phyloP scores from a whole-genome alignment of 1,140 invertebrate species.

The Cydia pomonella region DNA sequence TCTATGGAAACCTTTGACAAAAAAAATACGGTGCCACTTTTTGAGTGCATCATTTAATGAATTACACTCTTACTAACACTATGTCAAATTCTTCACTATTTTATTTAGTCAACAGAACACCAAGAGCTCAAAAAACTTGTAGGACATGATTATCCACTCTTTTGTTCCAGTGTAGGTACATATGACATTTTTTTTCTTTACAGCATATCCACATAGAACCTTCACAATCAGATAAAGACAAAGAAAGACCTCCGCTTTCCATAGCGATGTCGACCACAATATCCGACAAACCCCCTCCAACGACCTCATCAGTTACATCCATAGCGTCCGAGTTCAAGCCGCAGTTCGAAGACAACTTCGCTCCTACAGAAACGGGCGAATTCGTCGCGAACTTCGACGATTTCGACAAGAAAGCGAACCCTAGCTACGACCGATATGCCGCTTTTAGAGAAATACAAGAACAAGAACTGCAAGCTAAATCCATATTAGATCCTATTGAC shows the following conservation, averaged over 20 bases:
- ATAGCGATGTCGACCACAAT: conserved; percentile 36
- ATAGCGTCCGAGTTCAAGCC: conserved; percentile 64
- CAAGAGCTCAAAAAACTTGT: neutral
- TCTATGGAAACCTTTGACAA: too few relatives aligned
- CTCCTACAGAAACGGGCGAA: conserved; percentile 55
- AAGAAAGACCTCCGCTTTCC: conserved; percentile 52
- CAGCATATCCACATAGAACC: conserved; percentile 72
- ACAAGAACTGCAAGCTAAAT: conserved; percentile 84
- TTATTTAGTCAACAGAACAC: neutral
- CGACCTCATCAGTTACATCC: conserved; percentile 38
- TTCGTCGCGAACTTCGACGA: conserved; percentile 85
- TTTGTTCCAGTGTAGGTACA: too few relatives aligned
- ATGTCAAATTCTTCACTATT: too few relatives aligned
- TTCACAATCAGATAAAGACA: conserved; percentile 45
- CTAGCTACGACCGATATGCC: conserved; percentile 87
- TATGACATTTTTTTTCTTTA: conserved; percentile 30
- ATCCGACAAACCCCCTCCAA: conserved; percentile 39
- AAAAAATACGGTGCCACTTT: too few relatives aligned
- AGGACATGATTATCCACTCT: too few relatives aligned
- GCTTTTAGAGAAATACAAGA: conserved; percentile 91
- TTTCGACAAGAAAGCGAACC: conserved; percentile 77
- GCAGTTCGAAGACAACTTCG: conserved; percentile 83
- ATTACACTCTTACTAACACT: too few relatives aligned
- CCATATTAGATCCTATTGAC: conserved; percentile 70
- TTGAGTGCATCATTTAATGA: too few relatives aligned